Conservation (phyloP, 2,797 vertebrate genomes). For the Tamandua tetradactyla region DNA sequence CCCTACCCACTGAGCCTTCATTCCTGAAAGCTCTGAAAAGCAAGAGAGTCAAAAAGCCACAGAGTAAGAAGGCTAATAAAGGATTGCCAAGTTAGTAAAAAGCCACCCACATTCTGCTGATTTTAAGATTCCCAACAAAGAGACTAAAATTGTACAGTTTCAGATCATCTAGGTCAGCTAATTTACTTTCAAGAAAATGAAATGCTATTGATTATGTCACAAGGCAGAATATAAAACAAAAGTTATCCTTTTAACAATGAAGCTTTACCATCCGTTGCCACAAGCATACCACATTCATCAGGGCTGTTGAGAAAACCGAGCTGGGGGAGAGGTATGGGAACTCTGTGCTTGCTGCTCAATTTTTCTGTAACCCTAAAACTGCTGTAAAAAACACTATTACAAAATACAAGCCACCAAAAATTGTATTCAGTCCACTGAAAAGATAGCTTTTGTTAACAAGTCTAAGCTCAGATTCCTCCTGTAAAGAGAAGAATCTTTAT, state of each 20-base stretch:
- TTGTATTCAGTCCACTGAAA: slow-evolving; percentile 42
- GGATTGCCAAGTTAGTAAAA: neutral
- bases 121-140: neutral
- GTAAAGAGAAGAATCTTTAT: neutral
- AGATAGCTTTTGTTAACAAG: slow-evolving; percentile 18
- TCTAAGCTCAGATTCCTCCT: neutral
- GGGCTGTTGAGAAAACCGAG: no score
- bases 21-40: neutral
- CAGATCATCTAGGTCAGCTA: neutral
- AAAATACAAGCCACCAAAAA: neutral
- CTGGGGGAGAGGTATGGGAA: no score
- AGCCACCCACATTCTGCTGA: neutral
- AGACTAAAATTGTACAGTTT: neutral
- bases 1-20: neutral
- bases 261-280: neutral
- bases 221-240: neutral
- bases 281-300: no score
- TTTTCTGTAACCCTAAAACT: no score
- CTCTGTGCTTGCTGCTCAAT: no score
- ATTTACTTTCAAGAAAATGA: neutral
- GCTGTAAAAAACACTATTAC: no score
- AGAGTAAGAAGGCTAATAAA: neutral
- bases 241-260: neutral
- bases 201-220: neutral
- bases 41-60: neutral